A percentile compares a stretch with the other conserved stretches of the same genome.
Conservation (phyloP, 2,888 invertebrate species). For the Bellardia bayeri region DNA sequence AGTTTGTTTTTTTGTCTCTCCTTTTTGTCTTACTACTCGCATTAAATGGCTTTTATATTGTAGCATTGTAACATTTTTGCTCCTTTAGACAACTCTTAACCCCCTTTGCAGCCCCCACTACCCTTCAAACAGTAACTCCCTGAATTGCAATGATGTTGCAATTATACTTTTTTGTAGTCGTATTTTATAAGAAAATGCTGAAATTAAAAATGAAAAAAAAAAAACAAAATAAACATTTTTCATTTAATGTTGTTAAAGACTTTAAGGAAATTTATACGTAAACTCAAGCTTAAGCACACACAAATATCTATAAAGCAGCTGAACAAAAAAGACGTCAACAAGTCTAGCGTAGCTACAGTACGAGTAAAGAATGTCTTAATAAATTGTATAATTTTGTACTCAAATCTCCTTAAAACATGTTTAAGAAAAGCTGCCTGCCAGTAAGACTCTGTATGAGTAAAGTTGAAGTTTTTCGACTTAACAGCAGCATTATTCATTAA, state of each 20-base stretch:
- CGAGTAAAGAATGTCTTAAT: conserved; percentile 58
- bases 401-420: conserved; percentile 36
- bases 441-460: neutral
- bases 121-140: neutral
- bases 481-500: conserved; percentile 50
- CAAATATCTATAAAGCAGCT: neutral
- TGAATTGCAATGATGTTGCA: conserved; percentile 53
- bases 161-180: conserved; percentile 49
- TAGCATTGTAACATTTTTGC: conserved; percentile 9
- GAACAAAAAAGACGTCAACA: conserved; percentile 53
- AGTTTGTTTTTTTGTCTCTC: conserved; percentile 26
- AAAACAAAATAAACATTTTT: conserved; percentile 49
- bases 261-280: conserved; percentile 61
- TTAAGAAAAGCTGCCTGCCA: neutral
- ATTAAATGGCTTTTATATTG: conserved; percentile 56
- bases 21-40: conserved; percentile 16
- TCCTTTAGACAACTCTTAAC: conserved; percentile 45
- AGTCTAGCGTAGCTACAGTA: conserved; percentile 71
- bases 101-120: neutral
- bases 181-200: conserved; percentile 37
- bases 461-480: conserved; percentile 15
- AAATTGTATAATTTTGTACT: conserved; percentile 60
- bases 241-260: conserved; percentile 58
- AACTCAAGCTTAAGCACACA: conserved; percentile 25
- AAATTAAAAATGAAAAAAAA: conserved; percentile 18